Evolutionary conservation across 2,888 invertebrate species (phyloP).

Genomic region (Cheilosia grossa): DNA sequence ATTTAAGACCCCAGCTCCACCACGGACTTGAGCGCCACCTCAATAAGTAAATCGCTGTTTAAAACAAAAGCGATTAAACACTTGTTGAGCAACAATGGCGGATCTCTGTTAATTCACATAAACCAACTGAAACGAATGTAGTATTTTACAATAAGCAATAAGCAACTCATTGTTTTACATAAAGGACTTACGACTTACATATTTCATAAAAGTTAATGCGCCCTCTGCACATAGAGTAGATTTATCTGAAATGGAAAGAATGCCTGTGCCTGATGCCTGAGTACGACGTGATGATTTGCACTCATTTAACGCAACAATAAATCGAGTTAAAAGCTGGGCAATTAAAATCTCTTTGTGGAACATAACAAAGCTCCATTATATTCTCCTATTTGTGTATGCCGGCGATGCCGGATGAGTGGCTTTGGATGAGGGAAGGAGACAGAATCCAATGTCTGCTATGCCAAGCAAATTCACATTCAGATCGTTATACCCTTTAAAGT

Average conservation of each 20-base stretch:
- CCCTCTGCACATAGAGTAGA: neutral
- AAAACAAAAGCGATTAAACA: neutral
- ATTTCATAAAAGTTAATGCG: constrained; percentile 5
- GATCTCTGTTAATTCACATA: neutral
- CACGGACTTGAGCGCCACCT: no score
- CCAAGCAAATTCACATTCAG: constrained; percentile 29
- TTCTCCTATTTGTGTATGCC: neutral
- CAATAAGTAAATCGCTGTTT: no score
- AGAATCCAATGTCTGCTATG: constrained; percentile 19
- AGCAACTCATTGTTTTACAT: neutral
- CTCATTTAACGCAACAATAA: constrained; percentile 71
- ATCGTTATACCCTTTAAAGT: constrained; percentile 13
- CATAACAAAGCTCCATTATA: constrained; percentile 59
- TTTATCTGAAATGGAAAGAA: constrained; percentile 29
- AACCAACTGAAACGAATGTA: constrained; percentile 8
- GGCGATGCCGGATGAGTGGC: constrained; percentile 19
- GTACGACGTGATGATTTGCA: constrained; percentile 54
- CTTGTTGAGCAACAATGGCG: neutral
- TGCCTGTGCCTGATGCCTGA: constrained; percentile 10
- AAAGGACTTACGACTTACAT: neutral
- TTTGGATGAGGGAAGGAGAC: constrained; percentile 20
- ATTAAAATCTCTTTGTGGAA: constrained; percentile 68
- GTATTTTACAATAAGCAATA: neutral
- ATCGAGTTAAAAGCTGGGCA: constrained; percentile 65
- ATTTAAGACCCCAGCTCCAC: no score